Evolutionary conservation across 2,888 invertebrate genomes (phyloP), one percentile per base, ranked within the genome.

Genomic region (Polia nebulosa): DNA sequence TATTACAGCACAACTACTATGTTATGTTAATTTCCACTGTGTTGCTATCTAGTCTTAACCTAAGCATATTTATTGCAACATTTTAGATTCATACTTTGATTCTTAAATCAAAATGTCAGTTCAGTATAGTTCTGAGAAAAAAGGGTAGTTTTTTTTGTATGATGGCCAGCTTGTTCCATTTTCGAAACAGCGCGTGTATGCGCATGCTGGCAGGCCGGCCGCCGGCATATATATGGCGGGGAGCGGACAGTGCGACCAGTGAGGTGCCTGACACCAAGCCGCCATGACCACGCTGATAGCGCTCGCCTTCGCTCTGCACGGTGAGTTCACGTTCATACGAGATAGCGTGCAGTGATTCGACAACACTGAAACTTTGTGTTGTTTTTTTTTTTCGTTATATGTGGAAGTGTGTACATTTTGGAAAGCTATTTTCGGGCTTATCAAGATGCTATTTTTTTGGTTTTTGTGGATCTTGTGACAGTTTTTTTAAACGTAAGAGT

Each of bases 311-410:
- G 39, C 70, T n/a, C 41, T 81, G 39, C 61, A 75, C 78, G 81
- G 81, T 82, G 72, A 82, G 81, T 77, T 27, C n/a, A 44, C 49
- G 81, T 77, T 27, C n/a, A 44, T 44, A 59, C 62, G 39, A 39
- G 58, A 60, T 57, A 34, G 32, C 53, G 63, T 41, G 59, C 53
- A 76, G 75, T 79, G 76, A 59, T 57, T 29, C 25, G 74, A 64
- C 20, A n/a, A 17, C n/a, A 62, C 27, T 13, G 3, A 52, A 61
- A 64, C 2, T 44, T 72, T 41, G 53, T 41, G 44, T 17, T 51
- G 0, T 15, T 20, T 9, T 36, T 49, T 27, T 20, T 20, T 49
- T 51, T 32, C 41, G 27, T 11, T 27, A 7, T 0, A 34, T 44
- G 72, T 72, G 11, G 9, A 9, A 29, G 57, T 72, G 52, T 34